These are phyloP conservation scores for Eulemur macaco DNA, from an alignment of 2,113 vertebrate species.

Conservation along the genomic window DNA sequence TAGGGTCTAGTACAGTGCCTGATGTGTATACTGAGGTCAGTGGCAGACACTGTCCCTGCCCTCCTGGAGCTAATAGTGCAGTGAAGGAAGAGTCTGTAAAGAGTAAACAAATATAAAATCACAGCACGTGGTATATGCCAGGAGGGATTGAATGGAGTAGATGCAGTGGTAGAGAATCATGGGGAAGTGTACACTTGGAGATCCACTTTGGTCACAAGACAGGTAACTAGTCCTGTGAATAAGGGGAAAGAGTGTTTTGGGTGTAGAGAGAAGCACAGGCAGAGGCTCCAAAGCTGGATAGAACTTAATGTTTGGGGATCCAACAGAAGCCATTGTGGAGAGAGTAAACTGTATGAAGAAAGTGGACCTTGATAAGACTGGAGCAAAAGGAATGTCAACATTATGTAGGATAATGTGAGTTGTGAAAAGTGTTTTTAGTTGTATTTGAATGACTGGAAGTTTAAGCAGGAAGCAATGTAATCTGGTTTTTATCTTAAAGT, in stretches of 20 bases:
- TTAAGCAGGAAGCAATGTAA: too few species aligned
- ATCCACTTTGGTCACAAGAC: not conserved
- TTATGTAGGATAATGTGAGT: too few species aligned
- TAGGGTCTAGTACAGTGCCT: not conserved
- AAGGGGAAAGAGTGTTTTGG: not conserved
- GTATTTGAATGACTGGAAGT: too few species aligned
- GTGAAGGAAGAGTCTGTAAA: not conserved
- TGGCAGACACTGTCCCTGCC: not conserved
- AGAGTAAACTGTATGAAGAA: not conserved
- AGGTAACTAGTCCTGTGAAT: not conserved
- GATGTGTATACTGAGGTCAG: not conserved
- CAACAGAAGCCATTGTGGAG: not conserved
- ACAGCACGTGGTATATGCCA: too few species aligned
- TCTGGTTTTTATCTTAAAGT: too few species aligned
- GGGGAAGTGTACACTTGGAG: not conserved
- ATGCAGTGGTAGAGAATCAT: not conserved
- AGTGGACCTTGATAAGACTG: too few species aligned
- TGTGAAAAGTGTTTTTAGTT: too few species aligned
- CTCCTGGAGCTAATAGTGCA: not conserved
- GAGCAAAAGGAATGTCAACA: too few species aligned
- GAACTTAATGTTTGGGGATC: not conserved
- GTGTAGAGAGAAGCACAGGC: not conserved
- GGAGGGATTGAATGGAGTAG: not conserved
- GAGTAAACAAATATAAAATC: not conserved
- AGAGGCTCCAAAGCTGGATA: not conserved